Evolutionary conservation across 2,113 vertebrate species (phyloP), one percentile per base, ranked within the genome.

Genomic region (Microcebus tavaratra): DNA sequence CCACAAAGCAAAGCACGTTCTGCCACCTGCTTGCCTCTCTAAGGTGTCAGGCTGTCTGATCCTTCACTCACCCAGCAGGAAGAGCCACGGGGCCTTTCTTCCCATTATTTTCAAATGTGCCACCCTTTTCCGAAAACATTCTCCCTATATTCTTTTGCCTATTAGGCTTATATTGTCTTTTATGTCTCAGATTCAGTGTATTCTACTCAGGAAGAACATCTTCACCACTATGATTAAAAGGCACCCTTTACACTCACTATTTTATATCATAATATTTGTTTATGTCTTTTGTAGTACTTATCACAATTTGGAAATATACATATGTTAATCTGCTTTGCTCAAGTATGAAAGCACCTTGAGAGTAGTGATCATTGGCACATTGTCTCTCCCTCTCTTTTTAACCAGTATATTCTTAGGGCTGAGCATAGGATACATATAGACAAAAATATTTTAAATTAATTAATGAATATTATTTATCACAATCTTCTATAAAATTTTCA

Each of bases 361-460:
- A 65, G 3, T 14, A 55, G 18, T 68, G 15, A 68, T 34, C 42
- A 80, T 59, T 18, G 21, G 13, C 3, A 39, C 27, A 15, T 0
- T 42, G 18, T 55, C 25, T 42, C 2, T 13, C 15, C 81, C 18
- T 48, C 8, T 72, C 36, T 53, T 82, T 39, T 57, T 48, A 90
- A 21, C 17, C 50, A 45, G 2, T 65, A 17, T 73, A 36, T 53
- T 83, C 27, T 65, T 29, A 73, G 48, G 25, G 3, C 21, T 7
- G 50, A 17, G 0, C 6, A 12, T 1, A 50, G 12, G 8, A 2
- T 6, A 73, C 2, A 8, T 12, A 88, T 8, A 72, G 27, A 50
- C 34, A 78, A 53, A 73, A 73, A 18, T 27, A 57, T 57, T 91
- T 12, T 13, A 31, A 23, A 29, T 80, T 11, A 65, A 63, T 57